Percentiles rank a stretch among this genome's conserved stretches.
Conservation (phyloP, 35 echinoderm and acorn worm species). For the Anneissia japonica region DNA sequence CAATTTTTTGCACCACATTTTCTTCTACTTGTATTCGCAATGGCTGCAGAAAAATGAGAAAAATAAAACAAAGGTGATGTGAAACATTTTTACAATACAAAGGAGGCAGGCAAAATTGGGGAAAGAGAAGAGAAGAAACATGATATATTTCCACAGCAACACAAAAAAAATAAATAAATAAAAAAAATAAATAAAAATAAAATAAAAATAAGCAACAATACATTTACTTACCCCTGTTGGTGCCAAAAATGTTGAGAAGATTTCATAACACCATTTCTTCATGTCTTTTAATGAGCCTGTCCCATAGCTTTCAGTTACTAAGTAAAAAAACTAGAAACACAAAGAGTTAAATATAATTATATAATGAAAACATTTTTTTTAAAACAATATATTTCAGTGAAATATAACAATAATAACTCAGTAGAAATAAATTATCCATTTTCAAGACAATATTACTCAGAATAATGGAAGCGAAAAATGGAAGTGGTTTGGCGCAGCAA, state of each 20-base stretch:
- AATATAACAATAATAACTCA: too few relatives aligned
- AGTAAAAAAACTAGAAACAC: constrained; percentile 78
- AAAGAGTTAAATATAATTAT: constrained; percentile 1
- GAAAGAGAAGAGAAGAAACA: too few relatives aligned
- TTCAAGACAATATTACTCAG: too few relatives aligned
- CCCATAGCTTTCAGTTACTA: constrained; percentile 86
- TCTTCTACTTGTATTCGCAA: constrained; percentile 60
- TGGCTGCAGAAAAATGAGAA: constrained; percentile 41
- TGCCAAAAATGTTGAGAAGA: constrained; percentile 85
- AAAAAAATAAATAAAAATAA: neutral
- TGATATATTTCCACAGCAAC: too few relatives aligned
- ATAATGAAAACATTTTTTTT: too few relatives aligned
- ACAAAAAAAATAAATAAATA: too few relatives aligned
- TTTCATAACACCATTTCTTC: constrained; percentile 98
- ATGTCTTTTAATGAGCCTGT: constrained; percentile 72
- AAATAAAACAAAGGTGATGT: neutral
- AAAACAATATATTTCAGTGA: too few relatives aligned
- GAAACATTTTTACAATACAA: neutral
- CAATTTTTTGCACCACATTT: constrained; percentile 25
- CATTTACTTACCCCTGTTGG: constrained; percentile 50
- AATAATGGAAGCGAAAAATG: too few relatives aligned
- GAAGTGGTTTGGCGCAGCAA: too few relatives aligned
- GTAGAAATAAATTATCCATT: too few relatives aligned
- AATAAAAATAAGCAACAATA: neutral
- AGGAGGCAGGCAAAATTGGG: too few relatives aligned